Evolutionary conservation across 2,113 vertebrate species (phyloP).

Genomic region (Pao palembangensis): DNA sequence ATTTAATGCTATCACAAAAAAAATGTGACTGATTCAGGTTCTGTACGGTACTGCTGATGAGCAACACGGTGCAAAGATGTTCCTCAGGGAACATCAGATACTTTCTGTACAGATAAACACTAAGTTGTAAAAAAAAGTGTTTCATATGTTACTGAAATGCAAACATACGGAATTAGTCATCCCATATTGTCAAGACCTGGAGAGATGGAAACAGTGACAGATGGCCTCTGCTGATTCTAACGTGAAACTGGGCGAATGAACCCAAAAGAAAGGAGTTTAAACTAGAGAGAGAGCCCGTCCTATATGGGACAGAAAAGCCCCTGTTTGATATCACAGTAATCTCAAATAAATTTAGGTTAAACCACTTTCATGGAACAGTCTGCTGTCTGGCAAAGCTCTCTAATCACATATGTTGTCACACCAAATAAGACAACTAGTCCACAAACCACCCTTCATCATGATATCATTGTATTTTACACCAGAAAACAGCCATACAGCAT

Average conservation of each 20-base stretch:
- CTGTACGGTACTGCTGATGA: too few species aligned
- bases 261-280: conserved; percentile 22
- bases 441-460: not conserved
- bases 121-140: too few species aligned
- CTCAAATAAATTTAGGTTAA: conserved; percentile 36
- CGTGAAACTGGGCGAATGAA: conserved; percentile 17
- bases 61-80: too few species aligned
- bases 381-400: conserved; percentile 22
- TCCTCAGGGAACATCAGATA: too few species aligned
- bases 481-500: too few species aligned
- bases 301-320: too few species aligned
- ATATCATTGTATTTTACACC: not conserved
- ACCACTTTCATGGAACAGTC: conserved; percentile 34
- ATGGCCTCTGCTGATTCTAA: conserved; percentile 44
- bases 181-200: not conserved
- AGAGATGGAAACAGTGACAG: conserved; percentile 28
- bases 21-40: too few species aligned
- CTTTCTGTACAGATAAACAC: too few species aligned
- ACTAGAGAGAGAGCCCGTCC: not conserved
- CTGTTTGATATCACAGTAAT: conserved; percentile 9
- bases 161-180: not conserved
- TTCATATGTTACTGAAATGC: not conserved
- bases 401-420: not conserved
- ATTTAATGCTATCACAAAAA: too few species aligned
- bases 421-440: not conserved